Base-by-base conservation (phyloP, 2,797 vertebrate genomes). In the Arctocebus calabarensis region DNA sequence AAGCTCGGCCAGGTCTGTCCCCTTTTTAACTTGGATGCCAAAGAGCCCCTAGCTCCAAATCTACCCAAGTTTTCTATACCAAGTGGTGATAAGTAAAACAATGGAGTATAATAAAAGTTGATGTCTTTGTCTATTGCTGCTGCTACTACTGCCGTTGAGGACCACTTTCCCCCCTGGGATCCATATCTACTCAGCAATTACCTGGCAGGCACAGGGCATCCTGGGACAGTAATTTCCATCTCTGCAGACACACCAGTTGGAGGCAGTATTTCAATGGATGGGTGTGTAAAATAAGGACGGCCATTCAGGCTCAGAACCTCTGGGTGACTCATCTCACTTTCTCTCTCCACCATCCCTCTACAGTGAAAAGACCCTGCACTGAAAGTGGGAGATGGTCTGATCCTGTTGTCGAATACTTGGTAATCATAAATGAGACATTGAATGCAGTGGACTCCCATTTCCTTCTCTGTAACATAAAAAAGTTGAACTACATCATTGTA, bases 1-100 rank as follows among this genome's bases (percentile, higher is more conserved):
- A 96, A 94, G 92, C 75, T 71, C 16, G 43, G 79, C 86, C 71
- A 61, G 88, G 94, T 82, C 91, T 89, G 71, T 16, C 73, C 48
- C 22, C 79, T 78, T 96, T 95, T 89, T 75, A 89, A 82, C 85
- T 77, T 55, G 34, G 87, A 85, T 86, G 87, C 90, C 94, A 96
- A 40, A 79, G 62, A 94, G 45, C 37, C 71, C 61, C 29, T 12
- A 75, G 17, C 19, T 84, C 29, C 71, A 91, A 84, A 94, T 92
- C 89, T 91, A 87, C 77, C 81, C 22, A 89, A 45, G 90, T 91
- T 91, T 94, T 87, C 92, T 34, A 29, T 43, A 85, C 52, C 83
- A 79, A 94, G 91, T 52, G 55, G 37, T 81, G 75, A 23, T 75
- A 77, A 96, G 68, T 77, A 87, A 83, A 95, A 86, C 88, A 84